Conservation (phyloP, 1,140 invertebrate genomes). For the Antheraea mylitta region DNA sequence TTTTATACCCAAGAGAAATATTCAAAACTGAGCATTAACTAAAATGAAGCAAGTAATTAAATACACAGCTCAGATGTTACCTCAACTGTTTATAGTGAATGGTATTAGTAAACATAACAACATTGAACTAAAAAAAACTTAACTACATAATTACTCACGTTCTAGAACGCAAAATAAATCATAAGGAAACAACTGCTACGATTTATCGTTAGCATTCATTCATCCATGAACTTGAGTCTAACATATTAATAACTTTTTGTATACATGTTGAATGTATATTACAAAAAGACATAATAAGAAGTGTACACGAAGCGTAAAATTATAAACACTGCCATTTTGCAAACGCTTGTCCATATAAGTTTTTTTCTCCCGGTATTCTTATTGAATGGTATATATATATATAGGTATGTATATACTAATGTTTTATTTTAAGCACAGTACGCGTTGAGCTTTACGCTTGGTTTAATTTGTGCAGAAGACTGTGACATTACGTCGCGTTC, state of each 20-base stretch:
- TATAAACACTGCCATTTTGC: too few relatives aligned
- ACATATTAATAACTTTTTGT: too few relatives aligned
- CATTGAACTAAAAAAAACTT: neutral
- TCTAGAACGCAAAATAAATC: neutral
- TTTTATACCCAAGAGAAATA: neutral
- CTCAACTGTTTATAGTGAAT: neutral
- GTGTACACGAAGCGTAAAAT: too few relatives aligned
- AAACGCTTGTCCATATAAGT: too few relatives aligned
- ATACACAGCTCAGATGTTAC: neutral
- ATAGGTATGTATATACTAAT: too few relatives aligned
- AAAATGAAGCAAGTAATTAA: neutral
- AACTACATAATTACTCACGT: slow-evolving; percentile 1
- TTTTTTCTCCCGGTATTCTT: too few relatives aligned
- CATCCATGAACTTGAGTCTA: neutral
- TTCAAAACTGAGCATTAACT: neutral
- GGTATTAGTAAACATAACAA: neutral
- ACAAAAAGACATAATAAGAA: too few relatives aligned
- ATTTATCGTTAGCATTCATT: neutral
- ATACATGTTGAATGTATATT: too few relatives aligned
- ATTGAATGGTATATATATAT: too few relatives aligned
- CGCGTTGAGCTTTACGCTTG: neutral
- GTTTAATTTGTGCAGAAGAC: neutral
- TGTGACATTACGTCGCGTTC: neutral
- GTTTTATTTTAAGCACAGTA: neutral
- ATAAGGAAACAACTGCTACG: neutral